Evolutionary conservation across 2,113 vertebrate species (phyloP).

Genomic region (Nyctereutes procyonoides): DNA sequence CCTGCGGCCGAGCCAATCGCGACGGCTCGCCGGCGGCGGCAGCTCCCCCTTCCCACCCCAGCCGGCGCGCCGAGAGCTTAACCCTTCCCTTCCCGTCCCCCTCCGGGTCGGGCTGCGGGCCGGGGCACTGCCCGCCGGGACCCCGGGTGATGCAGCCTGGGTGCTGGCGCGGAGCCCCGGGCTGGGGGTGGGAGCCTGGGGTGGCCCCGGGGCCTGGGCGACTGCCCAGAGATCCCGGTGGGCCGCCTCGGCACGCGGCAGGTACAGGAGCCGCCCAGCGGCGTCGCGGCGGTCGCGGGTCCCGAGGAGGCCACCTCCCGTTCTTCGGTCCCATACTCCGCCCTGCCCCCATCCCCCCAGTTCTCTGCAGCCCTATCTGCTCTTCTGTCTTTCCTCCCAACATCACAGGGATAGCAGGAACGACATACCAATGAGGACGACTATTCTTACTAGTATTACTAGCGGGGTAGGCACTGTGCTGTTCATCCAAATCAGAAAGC

Average conservation of each 20-base stretch:
- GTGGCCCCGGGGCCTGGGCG: not conserved
- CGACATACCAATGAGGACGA: not conserved
- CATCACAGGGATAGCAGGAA: not conserved
- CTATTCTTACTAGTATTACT: not conserved
- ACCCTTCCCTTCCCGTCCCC: not conserved
- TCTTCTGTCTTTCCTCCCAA: not conserved
- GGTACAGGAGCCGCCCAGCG: not conserved
- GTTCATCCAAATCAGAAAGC: too few species aligned
- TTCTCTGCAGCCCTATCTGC: not conserved
- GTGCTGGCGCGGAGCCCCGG: not conserved
- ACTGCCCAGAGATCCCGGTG: not conserved
- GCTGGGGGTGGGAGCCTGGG: too few species aligned
- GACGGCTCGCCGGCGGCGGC: not conserved
- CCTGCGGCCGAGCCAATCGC: constrained; percentile 37
- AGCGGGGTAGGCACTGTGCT: not conserved
- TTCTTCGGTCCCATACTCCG: too few species aligned
- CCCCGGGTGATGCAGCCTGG: not conserved
- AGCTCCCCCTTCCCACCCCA: not conserved
- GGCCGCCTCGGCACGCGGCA: not conserved
- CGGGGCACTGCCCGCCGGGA: too few species aligned
- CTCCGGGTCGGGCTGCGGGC: too few species aligned
- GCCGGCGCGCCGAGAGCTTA: not conserved
- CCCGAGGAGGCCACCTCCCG: not conserved
- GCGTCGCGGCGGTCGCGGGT: too few species aligned
- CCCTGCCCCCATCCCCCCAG: too few species aligned